Evolutionary conservation across 2,797 vertebrate genomes (phyloP).

Genomic region (Clarias fuscus): DNA sequence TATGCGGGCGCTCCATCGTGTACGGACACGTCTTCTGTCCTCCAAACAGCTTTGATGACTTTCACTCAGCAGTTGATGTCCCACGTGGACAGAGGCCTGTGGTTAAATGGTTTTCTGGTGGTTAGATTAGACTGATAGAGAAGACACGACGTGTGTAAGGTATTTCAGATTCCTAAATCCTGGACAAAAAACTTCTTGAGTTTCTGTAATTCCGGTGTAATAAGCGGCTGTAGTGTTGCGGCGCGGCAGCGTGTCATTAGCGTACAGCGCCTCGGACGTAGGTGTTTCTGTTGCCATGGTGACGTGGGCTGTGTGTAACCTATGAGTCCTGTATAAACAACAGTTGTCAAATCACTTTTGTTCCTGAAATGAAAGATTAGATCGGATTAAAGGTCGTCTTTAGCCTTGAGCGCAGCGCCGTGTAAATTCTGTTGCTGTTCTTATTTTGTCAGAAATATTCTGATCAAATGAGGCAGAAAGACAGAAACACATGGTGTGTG

Average conservation of each 20-base stretch:
- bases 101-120: too few species aligned
- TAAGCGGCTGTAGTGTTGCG: not conserved
- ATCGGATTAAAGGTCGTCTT: not conserved
- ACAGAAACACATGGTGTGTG: not conserved
- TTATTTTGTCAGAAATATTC: not conserved
- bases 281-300: not conserved
- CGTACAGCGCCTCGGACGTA: constrained; percentile 25
- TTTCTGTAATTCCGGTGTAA: not conserved
- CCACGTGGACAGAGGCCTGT: too few species aligned
- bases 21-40: not conserved
- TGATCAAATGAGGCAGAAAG: not conserved
- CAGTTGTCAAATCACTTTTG: not conserved
- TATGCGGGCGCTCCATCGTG: not conserved
- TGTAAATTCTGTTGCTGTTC: not conserved
- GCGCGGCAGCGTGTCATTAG: constrained; percentile 4
- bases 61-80: too few species aligned
- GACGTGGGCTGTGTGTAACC: not conserved
- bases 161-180: not conserved
- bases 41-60: too few species aligned
- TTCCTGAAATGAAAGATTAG: not conserved
- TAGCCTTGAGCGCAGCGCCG: not conserved
- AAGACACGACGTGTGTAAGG: not conserved
- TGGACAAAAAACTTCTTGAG: not conserved
- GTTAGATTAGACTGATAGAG: not conserved
- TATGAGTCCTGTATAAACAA: not conserved